Evolutionary conservation across 2,797 vertebrate species (phyloP), one percentile per base, ranked within the genome.

Genomic region (Clangula hyemalis): DNA sequence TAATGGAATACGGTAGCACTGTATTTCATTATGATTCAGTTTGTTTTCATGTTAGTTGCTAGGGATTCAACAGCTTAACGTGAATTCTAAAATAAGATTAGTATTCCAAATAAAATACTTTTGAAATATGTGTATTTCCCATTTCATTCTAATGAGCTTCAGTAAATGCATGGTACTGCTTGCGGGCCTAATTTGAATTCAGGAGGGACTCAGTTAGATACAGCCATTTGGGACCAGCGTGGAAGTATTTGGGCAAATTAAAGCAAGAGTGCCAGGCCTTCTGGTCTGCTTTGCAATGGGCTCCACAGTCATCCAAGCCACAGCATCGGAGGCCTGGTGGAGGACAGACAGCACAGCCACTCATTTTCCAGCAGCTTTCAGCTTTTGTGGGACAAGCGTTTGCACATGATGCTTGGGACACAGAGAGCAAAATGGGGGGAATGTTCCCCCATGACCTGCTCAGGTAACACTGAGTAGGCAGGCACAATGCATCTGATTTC

Each of bases 51-150:
- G 87, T 89, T 45, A 95, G 90, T 90, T 95, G 94, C 92, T 94
- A 95, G 87, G 92, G 92, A 96, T 93, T 94, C 90, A 81, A 89
- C 2, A 4, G 86, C 72, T 95, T 95, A 91, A 92, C 20, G 10
- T 78, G 92, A 94, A 94, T 96, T 92, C 90, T 87, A 93, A 95
- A 96, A 95, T 93, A 95, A 96, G 92, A 95, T 90, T 83, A 93
- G 81, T 41, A 94, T 93, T 96, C 94, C 49, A 95, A 95, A 92
- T 87, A 87, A 95, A 94, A 87, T 71, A 92, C 70, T 91, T 89
- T 70, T 62, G 78, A 95, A 94, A 94, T 89, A 87, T 3, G 3
- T 75, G 75, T 49, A 64, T 84, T 95, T 87, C 92, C 78, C 66
- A 64, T 89, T 83, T 96, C 72, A 73, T 93, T 92, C 58, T 84